phyloP scores from a whole-genome alignment of 2,888 invertebrate genomes.

The Synergus japonicus region DNA sequence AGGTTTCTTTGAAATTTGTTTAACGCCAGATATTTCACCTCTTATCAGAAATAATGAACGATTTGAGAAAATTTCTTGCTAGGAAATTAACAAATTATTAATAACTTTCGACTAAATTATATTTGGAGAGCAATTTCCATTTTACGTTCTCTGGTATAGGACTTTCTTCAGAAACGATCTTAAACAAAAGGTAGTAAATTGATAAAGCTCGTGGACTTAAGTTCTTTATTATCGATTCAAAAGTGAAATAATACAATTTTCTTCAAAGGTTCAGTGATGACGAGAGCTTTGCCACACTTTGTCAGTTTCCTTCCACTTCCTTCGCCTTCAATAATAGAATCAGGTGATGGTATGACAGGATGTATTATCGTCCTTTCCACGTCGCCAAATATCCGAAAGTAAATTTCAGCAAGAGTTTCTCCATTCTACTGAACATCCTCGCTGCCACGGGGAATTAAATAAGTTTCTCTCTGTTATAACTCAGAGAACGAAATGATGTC shows the following conservation, averaged over 20 bases:
- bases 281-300: neutral
- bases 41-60: no score
- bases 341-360: neutral
- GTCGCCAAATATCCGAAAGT: constrained; percentile 20
- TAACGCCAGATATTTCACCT: no score
- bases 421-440: constrained; percentile 12
- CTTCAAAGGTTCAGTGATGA: neutral
- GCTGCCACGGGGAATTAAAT: constrained; percentile 9
- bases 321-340: constrained; percentile 7
- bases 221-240: neutral
- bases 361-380: constrained; percentile 23
- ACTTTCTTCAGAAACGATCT: neutral
- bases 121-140: neutral
- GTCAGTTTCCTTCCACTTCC: neutral
- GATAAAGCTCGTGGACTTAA: neutral
- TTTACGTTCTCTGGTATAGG: neutral
- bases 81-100: neutral
- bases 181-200: neutral
- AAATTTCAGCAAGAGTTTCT: constrained; percentile 29
- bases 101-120: no score
- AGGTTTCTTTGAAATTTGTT: no score
- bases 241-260: neutral
- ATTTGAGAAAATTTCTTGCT: neutral
- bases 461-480: constrained; percentile 34
- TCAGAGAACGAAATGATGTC: constrained; percentile 10